Conservation (phyloP, 2,797 vertebrate genomes). For the Pangasius mekongensis region DNA sequence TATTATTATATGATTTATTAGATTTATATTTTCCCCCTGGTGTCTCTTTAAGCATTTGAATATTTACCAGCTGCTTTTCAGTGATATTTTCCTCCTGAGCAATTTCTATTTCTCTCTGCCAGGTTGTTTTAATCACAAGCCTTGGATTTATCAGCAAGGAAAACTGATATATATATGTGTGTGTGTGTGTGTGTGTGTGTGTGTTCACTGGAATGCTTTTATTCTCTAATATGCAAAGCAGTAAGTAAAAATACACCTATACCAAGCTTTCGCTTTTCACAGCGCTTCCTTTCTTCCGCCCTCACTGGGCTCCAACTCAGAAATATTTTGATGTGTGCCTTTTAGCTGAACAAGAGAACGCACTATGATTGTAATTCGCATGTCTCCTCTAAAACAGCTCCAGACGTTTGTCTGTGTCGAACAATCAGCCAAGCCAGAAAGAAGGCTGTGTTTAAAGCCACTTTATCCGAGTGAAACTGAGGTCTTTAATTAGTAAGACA, state of each 20-base stretch:
- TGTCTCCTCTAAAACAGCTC: conserved; percentile 37
- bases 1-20: conserved; percentile 35
- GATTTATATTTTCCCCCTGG: background rate
- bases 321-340: conserved; percentile 36
- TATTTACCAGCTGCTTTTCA: conserved; percentile 46
- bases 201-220: background rate
- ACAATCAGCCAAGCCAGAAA: conserved; percentile 45
- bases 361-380: conserved; percentile 29
- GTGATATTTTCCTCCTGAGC: conserved; percentile 39
- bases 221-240: conserved; percentile 20
- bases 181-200: no score
- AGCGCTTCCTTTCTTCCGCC: conserved; percentile 20
- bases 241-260: conserved; percentile 17
- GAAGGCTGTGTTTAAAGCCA: conserved; percentile 51
- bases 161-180: background rate
- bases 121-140: background rate
- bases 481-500: conserved; percentile 54
- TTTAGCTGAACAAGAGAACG: background rate
- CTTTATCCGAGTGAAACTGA: conserved; percentile 46
- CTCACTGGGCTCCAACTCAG: conserved; percentile 25
- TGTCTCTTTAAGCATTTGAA: conserved; percentile 27
- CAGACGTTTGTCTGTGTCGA: conserved; percentile 42
- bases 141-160: background rate
- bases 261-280: background rate
- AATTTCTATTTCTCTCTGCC: conserved; percentile 23